Conservation (phyloP, 2,113 vertebrate genomes). For the Promerops cafer region DNA sequence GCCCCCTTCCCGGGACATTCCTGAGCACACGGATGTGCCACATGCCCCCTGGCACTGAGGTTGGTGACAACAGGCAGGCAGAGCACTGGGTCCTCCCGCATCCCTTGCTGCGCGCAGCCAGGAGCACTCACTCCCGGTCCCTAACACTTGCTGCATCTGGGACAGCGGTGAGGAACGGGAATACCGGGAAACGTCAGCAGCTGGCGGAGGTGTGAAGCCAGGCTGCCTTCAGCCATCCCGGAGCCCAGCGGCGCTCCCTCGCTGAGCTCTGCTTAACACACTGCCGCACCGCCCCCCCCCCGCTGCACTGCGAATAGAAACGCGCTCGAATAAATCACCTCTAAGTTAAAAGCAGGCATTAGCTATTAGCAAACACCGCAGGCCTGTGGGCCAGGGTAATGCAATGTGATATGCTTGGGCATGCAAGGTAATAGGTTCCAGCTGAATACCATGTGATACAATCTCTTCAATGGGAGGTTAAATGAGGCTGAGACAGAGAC, state of each 20-base stretch:
- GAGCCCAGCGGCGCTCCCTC: background rate
- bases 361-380: conserved; percentile 23
- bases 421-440: conserved; percentile 59
- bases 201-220: background rate
- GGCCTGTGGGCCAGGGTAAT: conserved; percentile 48
- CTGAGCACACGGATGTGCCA: rapidly evolving
- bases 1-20: background rate
- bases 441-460: conserved; percentile 41
- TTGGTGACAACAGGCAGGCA: rapidly evolving
- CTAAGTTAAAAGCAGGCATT: conserved; percentile 18
- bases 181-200: background rate
- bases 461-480: conserved; percentile 38
- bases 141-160: rapidly evolving
- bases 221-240: background rate
- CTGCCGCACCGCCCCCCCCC: background rate
- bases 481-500: conserved; percentile 63
- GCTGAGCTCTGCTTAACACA: background rate
- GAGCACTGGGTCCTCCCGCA: rapidly evolving
- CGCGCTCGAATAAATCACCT: conserved; percentile 23
- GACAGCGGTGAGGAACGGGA: background rate
- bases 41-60: rapidly evolving
- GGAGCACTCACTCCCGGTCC: background rate
- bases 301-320: background rate
- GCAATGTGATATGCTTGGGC: conserved; percentile 64
- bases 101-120: rapidly evolving